These are phyloP conservation scores for Otis tarda DNA, from an alignment of 2,113 vertebrate genomes.

Conservation along the genomic window DNA sequence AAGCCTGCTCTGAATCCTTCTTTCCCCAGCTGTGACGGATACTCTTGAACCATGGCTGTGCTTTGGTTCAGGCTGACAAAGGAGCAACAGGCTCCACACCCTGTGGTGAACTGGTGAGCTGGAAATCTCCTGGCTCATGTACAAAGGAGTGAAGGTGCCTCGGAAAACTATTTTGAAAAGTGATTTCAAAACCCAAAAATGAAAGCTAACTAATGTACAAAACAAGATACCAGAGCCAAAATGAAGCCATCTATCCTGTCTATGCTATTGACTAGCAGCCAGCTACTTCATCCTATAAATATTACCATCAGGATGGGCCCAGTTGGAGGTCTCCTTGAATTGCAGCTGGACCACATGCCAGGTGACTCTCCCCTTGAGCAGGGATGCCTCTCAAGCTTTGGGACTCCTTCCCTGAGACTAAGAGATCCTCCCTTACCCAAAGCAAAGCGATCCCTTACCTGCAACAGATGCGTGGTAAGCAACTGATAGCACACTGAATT, in stretches of 20 bases:
- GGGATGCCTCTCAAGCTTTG: neutral
- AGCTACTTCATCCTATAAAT: neutral
- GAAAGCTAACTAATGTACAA: neutral
- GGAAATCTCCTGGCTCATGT: neutral
- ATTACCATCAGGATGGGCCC: neutral
- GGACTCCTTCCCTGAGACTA: neutral
- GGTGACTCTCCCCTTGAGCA: neutral
- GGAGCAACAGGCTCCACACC: neutral
- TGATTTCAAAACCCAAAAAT: neutral
- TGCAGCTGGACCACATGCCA: neutral
- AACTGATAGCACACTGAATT: neutral
- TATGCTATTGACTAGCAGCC: neutral
- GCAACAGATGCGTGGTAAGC: neutral
- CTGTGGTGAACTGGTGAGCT: fast-evolving
- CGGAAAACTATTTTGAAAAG: neutral
- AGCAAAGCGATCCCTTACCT: too few species aligned
- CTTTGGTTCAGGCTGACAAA: neutral
- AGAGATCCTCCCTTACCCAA: neutral
- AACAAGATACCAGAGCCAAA: neutral
- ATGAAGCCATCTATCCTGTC: neutral
- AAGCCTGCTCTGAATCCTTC: neutral
- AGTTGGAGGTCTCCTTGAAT: neutral
- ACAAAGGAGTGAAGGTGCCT: neutral
- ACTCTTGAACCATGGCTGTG: fast-evolving
- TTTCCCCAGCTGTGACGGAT: neutral